Evolutionary conservation across 2,113 vertebrate species (phyloP).

Genomic region (Grammomys dolichurus): DNA sequence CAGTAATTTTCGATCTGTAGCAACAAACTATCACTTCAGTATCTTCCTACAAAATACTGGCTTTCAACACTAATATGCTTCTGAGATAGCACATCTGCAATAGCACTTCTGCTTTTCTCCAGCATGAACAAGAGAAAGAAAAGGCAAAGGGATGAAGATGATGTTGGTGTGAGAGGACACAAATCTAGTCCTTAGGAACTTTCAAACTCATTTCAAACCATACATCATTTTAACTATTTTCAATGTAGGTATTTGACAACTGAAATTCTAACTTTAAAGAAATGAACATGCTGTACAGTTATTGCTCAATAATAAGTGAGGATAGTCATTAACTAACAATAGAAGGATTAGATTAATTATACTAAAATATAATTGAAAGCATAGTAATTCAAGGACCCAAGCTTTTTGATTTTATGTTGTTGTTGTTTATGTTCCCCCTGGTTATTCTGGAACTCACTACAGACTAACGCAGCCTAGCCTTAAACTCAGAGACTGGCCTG

Average conservation of each 20-base stretch:
- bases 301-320: background rate
- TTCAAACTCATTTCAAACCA: slow-evolving; percentile 55
- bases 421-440: background rate
- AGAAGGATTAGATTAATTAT: background rate
- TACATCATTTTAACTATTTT: slow-evolving; percentile 15
- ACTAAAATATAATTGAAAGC: slow-evolving; percentile 33
- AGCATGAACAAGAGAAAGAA: slow-evolving; percentile 73
- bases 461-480: background rate
- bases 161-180: slow-evolving; percentile 20
- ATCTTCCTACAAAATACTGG: slow-evolving; percentile 66
- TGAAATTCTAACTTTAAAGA: slow-evolving; percentile 2
- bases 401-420: no score
- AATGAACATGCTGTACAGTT: background rate
- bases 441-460: background rate
- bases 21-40: slow-evolving; percentile 68
- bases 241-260: background rate
- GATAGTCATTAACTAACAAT: background rate
- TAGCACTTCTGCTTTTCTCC: slow-evolving; percentile 71
- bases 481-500: slow-evolving; percentile 51
- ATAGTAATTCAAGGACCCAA: background rate
- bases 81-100: slow-evolving; percentile 60
- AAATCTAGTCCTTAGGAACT: slow-evolving; percentile 54
- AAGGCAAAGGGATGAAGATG: slow-evolving; percentile 42
- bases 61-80: slow-evolving; percentile 69
- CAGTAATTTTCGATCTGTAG: slow-evolving; percentile 51